Evolutionary conservation across 2,113 vertebrate species (phyloP), one percentile per base, ranked within the genome.

Genomic region (Ammospiza caudacuta): DNA sequence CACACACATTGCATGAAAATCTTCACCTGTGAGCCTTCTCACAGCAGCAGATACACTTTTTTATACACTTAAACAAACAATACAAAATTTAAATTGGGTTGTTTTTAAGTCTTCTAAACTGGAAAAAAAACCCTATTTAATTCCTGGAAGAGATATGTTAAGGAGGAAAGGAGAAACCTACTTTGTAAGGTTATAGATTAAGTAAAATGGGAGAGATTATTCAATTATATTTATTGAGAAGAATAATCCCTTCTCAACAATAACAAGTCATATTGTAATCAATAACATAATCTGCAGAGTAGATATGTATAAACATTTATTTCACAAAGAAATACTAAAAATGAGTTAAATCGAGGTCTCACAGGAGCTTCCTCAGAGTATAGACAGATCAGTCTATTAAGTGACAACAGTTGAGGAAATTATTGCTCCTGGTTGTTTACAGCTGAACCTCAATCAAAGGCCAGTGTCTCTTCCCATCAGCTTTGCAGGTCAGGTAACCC

Each of bases 301-400:
- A 69, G 25, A 15, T 55, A 74, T 2, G 20, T 24, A 58, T 43
- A 87, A 87, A 77, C 46, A 63, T 51, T 54, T 87, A 24, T 61
- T 63, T 79, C 16, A 57, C 55, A 94, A 18, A 24, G 59, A 85
- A 94, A 91, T 57, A 82, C 29, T 54, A 88, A 72, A 78, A 76
- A 67, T 11, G 7, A 77, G 35, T 41, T 83, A 58, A 11, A 35
- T 13, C 41, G 39, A 47, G 8, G 35, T 78, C 37, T 70, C 89
- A 43, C 0, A n/a, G 81, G 57, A 92, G 25, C 39, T 95, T 58
- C 76, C 78, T 59, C 57, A 75, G 61, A 75, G 39, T 9, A 29
- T 4, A 89, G 47, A 55, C 12, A 55, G 61, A 72, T 31, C 52
- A 78, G 33, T 52, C 77, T 84, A 94, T 89, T 49, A 87, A 31